A percentile compares a stretch with the other conserved stretches of the same genome.
phyloP scores from a whole-genome alignment of 2,797 vertebrate species.

The Acanthis flammea region DNA sequence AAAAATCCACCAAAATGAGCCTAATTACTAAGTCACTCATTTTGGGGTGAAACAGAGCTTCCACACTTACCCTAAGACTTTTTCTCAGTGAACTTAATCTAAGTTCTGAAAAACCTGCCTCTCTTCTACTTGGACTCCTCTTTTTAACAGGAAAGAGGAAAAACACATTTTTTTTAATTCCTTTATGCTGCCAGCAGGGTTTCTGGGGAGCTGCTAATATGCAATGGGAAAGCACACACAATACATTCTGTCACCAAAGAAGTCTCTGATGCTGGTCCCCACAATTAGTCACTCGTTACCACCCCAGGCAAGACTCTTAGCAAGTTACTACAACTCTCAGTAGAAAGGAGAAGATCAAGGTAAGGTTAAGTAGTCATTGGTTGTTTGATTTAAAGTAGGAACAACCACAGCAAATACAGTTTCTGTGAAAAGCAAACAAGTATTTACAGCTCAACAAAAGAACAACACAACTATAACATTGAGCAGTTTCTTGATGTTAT shows the following conservation, averaged over 20 bases:
- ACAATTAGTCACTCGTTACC: neutral
- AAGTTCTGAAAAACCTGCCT: neutral
- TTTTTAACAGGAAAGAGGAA: neutral
- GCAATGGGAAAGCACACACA: neutral
- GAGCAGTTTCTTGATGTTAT: neutral
- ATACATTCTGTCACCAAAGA: neutral
- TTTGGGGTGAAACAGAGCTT: neutral
- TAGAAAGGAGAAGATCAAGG: neutral
- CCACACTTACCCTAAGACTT: neutral
- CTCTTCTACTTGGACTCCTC: neutral
- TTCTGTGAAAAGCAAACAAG: neutral
- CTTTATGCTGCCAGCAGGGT: neutral
- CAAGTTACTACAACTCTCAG: neutral
- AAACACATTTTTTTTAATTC: neutral
- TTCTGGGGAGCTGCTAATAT: neutral
- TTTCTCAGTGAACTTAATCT: neutral
- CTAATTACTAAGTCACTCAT: neutral
- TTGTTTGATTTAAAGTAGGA: neutral
- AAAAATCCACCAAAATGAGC: neutral
- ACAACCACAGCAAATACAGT: neutral
- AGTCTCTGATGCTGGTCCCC: neutral
- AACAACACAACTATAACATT: neutral
- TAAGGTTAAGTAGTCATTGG: neutral
- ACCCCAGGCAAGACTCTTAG: neutral
- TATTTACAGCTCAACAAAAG: neutral